Conservation (phyloP, 2,113 vertebrate genomes). For the Prolemur simus region DNA sequence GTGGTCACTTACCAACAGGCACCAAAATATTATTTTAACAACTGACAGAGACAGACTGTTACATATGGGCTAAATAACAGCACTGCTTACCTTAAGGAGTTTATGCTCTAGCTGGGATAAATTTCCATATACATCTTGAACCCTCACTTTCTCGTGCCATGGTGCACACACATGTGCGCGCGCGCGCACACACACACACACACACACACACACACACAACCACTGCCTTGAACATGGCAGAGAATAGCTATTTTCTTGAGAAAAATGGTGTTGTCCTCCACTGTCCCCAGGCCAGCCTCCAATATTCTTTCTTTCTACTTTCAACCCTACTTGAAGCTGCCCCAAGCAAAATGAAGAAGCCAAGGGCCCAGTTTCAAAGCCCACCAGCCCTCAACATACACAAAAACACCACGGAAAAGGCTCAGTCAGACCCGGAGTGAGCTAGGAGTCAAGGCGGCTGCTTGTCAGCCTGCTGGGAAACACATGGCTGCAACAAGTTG, state of each 20-base stretch:
- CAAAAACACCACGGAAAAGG: background rate
- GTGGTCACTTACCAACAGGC: background rate
- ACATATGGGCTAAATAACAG: background rate
- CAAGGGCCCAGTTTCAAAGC: background rate
- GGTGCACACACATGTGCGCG: background rate
- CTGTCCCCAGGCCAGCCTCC: background rate
- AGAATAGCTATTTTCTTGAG: background rate
- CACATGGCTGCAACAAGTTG: background rate
- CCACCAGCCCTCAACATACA: background rate
- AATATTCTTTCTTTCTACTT: background rate
- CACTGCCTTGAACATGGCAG: background rate
- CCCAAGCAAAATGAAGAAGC: background rate
- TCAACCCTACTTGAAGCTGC: background rate
- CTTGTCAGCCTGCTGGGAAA: background rate
- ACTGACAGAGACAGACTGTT: background rate
- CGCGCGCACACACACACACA: background rate
- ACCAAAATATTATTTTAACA: background rate
- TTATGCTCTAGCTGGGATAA: background rate
- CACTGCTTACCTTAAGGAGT: background rate
- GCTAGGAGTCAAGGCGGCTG: background rate
- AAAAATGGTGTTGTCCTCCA: background rate
- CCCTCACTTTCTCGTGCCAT: background rate
- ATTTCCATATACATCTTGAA: background rate
- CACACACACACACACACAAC: too few relatives aligned
- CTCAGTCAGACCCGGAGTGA: background rate